Evolutionary conservation across 2,113 vertebrate genomes (phyloP), one percentile per base, ranked within the genome.

Genomic region (Pedetes capensis): DNA sequence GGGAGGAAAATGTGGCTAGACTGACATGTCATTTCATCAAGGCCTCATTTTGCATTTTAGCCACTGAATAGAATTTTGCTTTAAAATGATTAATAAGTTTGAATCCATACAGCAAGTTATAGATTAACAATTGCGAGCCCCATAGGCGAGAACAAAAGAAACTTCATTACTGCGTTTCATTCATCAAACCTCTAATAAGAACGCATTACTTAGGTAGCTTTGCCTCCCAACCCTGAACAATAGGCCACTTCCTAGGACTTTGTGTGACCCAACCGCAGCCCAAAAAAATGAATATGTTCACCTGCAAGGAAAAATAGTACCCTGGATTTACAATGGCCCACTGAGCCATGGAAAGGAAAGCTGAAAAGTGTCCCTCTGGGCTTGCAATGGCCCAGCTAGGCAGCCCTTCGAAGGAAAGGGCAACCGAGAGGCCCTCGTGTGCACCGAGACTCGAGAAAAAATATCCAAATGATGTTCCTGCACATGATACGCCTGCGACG

Each of bases 101-200:
- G 97, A 98, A 98, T 98, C 97, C 98, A 69, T 97, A 97, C 72
- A 95, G 96, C 97, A 98, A 94, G 97, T 97, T 97, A 97, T 98
- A 98, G 90, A 97, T 98, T 96, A 98, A 97, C 94, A 96, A 75
- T 95, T 90, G 89, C 89, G 92, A 94, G 82, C 92, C 82, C 92
- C 96, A 95, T 5, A 93, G 97, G 97, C 96, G 97, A 97, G 98
- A 98, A 98, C 98, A 98, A 98, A 98, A 98, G 98, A 96, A 98
- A 98, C 97, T 97, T 96, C 96, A 95, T 97, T 96, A 98, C 89
- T 97, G 66, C 66, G n/a, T 98, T 98, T 97, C 97, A 98, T 98
- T 98, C 97, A 98, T 98, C 98, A 98, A 98, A 96, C 57, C 89
- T 98, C 97, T 97, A 98, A 98, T 98, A 98, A 97, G 97, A 97